Evolutionary conservation across 2,797 vertebrate genomes (phyloP), one percentile per base, ranked within the genome.

Genomic region (Typhlichthys eigenmanni): DNA sequence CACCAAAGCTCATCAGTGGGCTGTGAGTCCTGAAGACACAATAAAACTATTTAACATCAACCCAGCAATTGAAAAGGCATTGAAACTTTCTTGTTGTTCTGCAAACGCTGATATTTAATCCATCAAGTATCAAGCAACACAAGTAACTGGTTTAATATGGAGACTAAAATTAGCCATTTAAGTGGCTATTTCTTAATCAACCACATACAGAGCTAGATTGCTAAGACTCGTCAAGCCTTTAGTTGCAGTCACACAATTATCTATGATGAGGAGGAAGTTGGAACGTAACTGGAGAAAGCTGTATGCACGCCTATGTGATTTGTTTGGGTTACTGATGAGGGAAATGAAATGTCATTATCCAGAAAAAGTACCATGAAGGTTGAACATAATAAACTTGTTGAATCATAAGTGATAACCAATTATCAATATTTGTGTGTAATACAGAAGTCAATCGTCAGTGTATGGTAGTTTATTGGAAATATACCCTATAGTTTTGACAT

Each of bases 1-100:
- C 96, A 77, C 97, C 96, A 65, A 98, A 98, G 83, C 97, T 98
- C 97, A 98, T 98, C 81, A 98, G 80, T 0, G 97, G 96, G 53
- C 97, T 98, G 67, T 96, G 95, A 61, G 93, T 95, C 91, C 97
- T 98, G 75, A 5, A 80, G 16, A 66, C 53, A 68, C 24, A 38
- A 47, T 9, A 58, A 32, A 5, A 16, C 3, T 8, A 10, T 14
- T n/a, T n/a, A 16, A 61, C 5, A 61, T 2, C 9, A 55, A n/a
- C 38, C n/a, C 29, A 55, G 1, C 45, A 24, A 52, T 7, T 51
- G 53, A n/a, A 62, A 63, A 13, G 6, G 13, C 52, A 55, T n/a
- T 16, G 8, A 45, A 52, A 34, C 43, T 43, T 14, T 57, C 14
- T 0, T 29, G n/a, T 43, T 43, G 7, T 43, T 43, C 9, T 43